Evolutionary conservation across 2,113 vertebrate species (phyloP).

Genomic region (Hyla sarda): DNA sequence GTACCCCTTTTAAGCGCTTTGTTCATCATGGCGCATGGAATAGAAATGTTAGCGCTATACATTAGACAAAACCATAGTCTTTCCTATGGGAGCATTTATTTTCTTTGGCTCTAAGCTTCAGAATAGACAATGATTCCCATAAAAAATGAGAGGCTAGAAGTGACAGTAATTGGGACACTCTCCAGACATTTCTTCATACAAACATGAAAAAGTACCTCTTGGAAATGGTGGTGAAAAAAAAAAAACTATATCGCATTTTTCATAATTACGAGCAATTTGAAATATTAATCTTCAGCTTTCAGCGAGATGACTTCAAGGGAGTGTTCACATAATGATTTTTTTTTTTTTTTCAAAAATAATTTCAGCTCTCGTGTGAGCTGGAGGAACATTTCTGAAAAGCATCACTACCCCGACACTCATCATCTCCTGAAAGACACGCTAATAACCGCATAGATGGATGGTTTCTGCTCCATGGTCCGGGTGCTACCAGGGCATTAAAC

Average conservation of each 20-base stretch:
- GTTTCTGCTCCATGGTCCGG: background rate
- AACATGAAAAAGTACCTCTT: slow-evolving; percentile 40
- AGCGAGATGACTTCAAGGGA: slow-evolving; percentile 32
- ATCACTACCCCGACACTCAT: slow-evolving; percentile 10
- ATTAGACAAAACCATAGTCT: background rate
- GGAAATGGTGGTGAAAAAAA: background rate
- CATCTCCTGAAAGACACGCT: slow-evolving; percentile 6
- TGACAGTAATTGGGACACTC: slow-evolving; percentile 42
- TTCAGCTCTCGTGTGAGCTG: background rate
- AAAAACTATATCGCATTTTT: slow-evolving; percentile 25
- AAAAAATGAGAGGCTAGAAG: background rate
- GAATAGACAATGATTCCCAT: background rate
- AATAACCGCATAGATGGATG: slow-evolving; percentile 19
- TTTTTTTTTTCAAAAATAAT: slow-evolving; percentile 16
- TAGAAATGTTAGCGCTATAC: background rate
- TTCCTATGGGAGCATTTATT: background rate
- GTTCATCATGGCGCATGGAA: too few species aligned
- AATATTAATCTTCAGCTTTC: slow-evolving; percentile 52
- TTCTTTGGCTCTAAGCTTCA: background rate
- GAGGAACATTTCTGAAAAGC: slow-evolving; percentile 44
- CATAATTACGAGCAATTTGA: slow-evolving; percentile 47
- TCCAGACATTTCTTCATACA: slow-evolving; percentile 21
- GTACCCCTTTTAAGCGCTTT: too few species aligned
- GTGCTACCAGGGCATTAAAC: background rate
- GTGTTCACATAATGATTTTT: slow-evolving; percentile 16